These are phyloP conservation scores for Chrysemys picta DNA, from an alignment of 2,113 vertebrate genomes.

Conservation along the genomic window DNA sequence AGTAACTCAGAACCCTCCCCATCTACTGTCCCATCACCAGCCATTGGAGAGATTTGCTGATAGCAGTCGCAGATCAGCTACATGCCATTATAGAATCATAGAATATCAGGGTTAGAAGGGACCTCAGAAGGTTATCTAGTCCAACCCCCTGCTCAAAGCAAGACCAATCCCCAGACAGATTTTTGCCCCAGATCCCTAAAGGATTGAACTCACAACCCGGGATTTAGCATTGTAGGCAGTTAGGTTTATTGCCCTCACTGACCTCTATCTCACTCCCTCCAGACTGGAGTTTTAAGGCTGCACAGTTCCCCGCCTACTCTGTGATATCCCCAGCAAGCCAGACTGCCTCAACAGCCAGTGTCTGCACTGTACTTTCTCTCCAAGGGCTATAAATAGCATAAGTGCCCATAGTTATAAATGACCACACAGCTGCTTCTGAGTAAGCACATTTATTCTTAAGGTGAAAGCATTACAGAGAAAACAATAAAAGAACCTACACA, in stretches of 20 bases:
- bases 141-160: too few species aligned
- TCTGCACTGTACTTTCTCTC: background rate
- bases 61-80: background rate
- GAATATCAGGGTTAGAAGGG: too few species aligned
- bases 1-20: background rate
- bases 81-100: background rate
- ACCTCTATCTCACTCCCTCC: background rate
- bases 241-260: background rate
- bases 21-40: background rate
- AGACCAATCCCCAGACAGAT: too few species aligned
- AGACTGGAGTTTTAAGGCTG: background rate
- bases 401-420: background rate
- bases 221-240: background rate
- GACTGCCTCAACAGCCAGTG: too few species aligned
- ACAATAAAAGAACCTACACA: background rate
- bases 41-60: background rate
- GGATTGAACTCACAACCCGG: too few species aligned
- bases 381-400: background rate
- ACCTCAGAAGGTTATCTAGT: too few species aligned
- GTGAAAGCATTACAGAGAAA: background rate
- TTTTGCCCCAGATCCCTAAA: too few species aligned
- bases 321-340: background rate
- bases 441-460: background rate
- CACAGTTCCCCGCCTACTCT: background rate
- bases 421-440: background rate